Conservation (phyloP, 2,113 vertebrate genomes). For the Bothrops jararaca region DNA sequence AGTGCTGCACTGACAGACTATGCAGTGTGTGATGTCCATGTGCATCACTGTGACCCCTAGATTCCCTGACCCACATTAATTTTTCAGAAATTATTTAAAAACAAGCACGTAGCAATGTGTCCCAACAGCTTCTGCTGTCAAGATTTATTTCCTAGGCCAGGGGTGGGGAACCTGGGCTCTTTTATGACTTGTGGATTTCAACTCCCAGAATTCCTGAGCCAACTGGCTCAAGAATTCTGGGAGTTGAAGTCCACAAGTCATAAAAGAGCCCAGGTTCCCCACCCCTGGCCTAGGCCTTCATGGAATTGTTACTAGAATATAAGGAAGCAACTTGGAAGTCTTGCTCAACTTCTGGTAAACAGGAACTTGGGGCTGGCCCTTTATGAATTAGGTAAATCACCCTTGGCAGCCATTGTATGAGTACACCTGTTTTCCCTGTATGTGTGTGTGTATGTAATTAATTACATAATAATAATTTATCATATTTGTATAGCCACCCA, state of each 20-base stretch:
- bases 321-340: not conserved
- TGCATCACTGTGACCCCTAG: not conserved
- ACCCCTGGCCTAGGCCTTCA: not conserved
- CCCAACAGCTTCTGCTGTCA: not conserved
- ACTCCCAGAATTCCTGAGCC: no score
- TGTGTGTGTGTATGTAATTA: not conserved
- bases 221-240: no score
- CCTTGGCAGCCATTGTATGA: not conserved
- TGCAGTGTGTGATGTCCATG: not conserved
- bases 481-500: no score
- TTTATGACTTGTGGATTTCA: no score
- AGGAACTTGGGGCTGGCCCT: not conserved
- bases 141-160: not conserved
- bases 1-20: not conserved
- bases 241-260: no score
- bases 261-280: no score
- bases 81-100: not conserved
- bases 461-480: no score
- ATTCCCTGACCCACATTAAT: not conserved
- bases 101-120: not conserved
- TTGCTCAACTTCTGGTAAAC: not conserved
- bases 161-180: no score
- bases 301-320: not conserved
- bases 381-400: not conserved
- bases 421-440: not conserved